Conservation (phyloP, 2,888 invertebrate genomes). For the Scrobipalpa atriplicella region DNA sequence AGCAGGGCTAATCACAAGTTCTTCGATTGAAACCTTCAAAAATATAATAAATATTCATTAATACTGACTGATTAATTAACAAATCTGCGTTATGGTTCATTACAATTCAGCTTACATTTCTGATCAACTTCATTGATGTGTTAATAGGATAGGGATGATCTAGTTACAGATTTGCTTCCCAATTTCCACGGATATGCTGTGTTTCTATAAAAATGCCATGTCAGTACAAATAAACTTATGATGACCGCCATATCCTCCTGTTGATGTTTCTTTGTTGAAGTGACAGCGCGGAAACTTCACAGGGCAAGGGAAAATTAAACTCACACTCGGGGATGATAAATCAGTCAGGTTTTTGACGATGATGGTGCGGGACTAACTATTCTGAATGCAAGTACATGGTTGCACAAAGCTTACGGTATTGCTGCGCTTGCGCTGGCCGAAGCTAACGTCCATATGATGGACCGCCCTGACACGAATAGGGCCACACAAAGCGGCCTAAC, state of each 20-base stretch:
- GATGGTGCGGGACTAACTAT: not conserved
- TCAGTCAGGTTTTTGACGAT: not conserved
- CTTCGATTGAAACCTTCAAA: no score
- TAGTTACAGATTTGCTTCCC: no score
- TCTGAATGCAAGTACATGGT: constrained; percentile 28
- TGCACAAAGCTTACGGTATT: constrained; percentile 61
- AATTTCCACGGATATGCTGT: no score
- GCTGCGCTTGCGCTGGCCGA: constrained; percentile 44
- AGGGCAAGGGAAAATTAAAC: not conserved
- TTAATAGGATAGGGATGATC: no score
- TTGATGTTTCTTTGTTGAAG: not conserved
- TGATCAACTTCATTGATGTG: no score
- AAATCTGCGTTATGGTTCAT: no score
- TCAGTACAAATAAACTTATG: not conserved
- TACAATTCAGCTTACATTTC: no score
- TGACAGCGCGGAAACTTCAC: not conserved
- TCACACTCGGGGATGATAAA: not conserved
- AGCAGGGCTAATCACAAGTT: no score
- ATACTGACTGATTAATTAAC: no score
- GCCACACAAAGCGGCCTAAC: constrained; percentile 68
- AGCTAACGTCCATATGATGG: constrained; percentile 50
- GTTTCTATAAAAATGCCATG: no score
- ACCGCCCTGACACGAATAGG: constrained; percentile 68
- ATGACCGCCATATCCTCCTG: not conserved
- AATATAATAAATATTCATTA: no score